Conservation (phyloP, 2,797 vertebrate genomes). For the Hozukius guyotensis region DNA sequence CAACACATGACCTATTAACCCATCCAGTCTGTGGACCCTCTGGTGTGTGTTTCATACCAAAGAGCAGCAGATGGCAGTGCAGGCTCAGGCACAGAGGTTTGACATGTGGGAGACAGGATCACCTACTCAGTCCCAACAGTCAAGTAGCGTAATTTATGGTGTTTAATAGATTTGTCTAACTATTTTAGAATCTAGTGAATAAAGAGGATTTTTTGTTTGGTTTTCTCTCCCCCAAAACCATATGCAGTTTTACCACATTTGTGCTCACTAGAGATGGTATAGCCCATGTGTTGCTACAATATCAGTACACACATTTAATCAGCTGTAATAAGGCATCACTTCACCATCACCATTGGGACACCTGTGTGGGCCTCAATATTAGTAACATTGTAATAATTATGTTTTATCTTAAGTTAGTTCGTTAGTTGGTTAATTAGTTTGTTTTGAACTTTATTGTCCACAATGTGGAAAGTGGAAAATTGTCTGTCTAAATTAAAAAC, state of each 20-base stretch:
- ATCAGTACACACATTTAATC: background rate
- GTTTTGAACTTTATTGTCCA: background rate
- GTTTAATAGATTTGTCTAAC: background rate
- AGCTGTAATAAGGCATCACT: background rate
- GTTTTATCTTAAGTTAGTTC: background rate
- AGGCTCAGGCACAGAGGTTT: constrained; percentile 45
- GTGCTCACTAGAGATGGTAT: background rate
- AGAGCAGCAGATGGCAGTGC: constrained; percentile 72
- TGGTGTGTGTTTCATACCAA: constrained; percentile 36
- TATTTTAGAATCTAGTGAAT: background rate
- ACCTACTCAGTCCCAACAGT: background rate
- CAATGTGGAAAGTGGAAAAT: background rate
- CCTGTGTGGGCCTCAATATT: background rate
- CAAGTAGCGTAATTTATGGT: background rate
- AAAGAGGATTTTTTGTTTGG: background rate
- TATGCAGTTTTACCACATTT: background rate
- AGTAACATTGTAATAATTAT: background rate
- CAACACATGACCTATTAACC: constrained; percentile 51
- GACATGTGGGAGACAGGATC: background rate
- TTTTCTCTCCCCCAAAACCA: background rate
- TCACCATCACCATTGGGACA: background rate
- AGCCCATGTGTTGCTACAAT: background rate
- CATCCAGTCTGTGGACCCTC: background rate
- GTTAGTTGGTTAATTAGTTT: background rate
- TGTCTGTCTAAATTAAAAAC: background rate